Percentiles rank a stretch among this genome's conserved stretches.
These are phyloP conservation scores for Nematostella vectensis DNA, from an alignment of 92 coral and sea anemone genomes.

Conservation along the genomic window DNA sequence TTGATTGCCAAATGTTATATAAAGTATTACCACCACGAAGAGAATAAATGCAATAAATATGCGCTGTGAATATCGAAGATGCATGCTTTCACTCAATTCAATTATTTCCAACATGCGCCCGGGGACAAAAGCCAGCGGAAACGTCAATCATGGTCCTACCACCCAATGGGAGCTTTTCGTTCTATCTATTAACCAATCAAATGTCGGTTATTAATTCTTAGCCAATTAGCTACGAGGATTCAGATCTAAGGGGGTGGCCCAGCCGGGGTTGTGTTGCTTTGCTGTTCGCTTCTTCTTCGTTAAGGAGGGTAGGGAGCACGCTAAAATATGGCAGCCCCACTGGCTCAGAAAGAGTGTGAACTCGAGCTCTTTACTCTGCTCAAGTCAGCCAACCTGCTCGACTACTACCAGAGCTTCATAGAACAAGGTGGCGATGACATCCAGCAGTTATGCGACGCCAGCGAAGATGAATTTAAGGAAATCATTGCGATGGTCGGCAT, in stretches of 20 bases:
- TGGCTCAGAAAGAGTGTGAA: constrained; percentile 92
- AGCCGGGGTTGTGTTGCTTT: constrained; percentile 45
- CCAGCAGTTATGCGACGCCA: constrained; percentile 96
- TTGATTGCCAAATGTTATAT: too few relatives aligned
- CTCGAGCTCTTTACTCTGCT: constrained; percentile 83
- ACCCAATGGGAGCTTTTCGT: constrained; percentile 65
- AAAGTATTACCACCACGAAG: too few relatives aligned
- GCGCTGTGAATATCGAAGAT: too few relatives aligned
- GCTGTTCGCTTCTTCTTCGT: constrained; percentile 51
- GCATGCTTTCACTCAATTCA: too few relatives aligned
- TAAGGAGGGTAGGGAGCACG: constrained; percentile 90
- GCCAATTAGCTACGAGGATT: constrained; percentile 45
- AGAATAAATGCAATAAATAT: too few relatives aligned
- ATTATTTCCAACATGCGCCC: too few relatives aligned
- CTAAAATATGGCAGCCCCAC: constrained; percentile 81
- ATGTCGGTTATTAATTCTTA: constrained; percentile 6
- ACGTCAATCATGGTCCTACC: constrained; percentile 57
- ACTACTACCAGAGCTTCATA: constrained; percentile 87
- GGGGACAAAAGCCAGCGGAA: too few relatives aligned
- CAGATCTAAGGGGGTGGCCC: constrained; percentile 62
- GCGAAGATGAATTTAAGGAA: constrained; percentile 96
- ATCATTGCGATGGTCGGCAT: constrained; percentile 92
- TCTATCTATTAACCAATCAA: constrained; percentile 25
- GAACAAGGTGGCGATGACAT: constrained; percentile 98
- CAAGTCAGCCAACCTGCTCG: constrained; percentile 90